Percentiles rank a stretch among this genome's conserved stretches.
These are phyloP conservation scores for Luperina nickerlii DNA, from an alignment of 2,888 invertebrate species.

Conservation along the genomic window DNA sequence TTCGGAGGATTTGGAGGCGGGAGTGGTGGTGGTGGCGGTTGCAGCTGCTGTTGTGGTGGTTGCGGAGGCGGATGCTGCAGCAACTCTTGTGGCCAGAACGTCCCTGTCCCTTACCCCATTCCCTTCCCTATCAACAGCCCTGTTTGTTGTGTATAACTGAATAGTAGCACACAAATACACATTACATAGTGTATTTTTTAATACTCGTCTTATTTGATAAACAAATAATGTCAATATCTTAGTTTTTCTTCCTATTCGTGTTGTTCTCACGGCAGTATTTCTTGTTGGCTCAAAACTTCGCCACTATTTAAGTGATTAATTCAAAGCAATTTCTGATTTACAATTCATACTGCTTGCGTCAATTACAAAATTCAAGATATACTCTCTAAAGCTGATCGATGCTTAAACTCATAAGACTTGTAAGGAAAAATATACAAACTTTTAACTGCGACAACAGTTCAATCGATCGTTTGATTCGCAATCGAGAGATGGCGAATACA, in stretches of 20 bases:
- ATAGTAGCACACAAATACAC: neutral
- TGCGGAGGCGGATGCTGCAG: constrained; percentile 61
- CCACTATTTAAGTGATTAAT: neutral
- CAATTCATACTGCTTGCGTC: neutral
- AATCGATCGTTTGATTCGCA: constrained; percentile 8
- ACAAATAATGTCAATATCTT: neutral
- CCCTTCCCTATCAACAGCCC: constrained; percentile 72
- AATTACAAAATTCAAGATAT: neutral
- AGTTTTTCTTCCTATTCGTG: neutral
- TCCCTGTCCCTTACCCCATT: constrained; percentile 78
- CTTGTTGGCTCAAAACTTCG: neutral
- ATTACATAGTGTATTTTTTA: neutral
- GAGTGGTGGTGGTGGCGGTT: constrained; percentile 40
- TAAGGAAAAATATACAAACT: neutral
- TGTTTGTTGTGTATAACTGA: constrained; percentile 63
- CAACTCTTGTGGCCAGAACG: constrained; percentile 64
- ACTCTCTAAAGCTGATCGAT: neutral
- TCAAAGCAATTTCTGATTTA: neutral
- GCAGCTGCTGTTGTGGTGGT: constrained; percentile 36
- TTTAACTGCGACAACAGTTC: neutral
- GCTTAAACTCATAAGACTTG: neutral
- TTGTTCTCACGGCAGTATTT: neutral
- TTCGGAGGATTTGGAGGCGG: constrained; percentile 66
- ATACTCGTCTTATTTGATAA: neutral
- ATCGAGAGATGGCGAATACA: neutral